These are phyloP conservation scores for Urocynchramus pylzowi DNA, from an alignment of 2,113 vertebrate genomes.

Conservation along the genomic window DNA sequence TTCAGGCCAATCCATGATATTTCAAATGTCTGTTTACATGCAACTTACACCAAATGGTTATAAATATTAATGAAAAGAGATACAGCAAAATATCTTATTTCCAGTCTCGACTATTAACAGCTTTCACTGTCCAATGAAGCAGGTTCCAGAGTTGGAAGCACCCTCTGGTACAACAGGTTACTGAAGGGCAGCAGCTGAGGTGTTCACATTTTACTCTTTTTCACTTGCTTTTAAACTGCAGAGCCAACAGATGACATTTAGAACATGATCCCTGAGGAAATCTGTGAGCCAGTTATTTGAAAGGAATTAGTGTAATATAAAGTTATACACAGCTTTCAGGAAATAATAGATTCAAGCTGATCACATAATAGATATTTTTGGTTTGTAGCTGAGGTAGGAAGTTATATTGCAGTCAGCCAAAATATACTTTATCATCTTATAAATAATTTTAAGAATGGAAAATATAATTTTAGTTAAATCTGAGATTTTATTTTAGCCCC, in stretches of 20 bases:
- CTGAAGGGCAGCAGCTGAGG: not conserved
- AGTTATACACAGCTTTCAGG: not conserved
- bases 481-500: not conserved
- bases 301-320: not conserved
- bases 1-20: not conserved
- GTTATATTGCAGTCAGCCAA: not conserved
- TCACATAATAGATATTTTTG: not conserved
- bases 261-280: not conserved
- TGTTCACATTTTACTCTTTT: not conserved
- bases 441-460: not conserved
- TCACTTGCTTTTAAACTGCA: not conserved
- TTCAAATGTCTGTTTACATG: not conserved
- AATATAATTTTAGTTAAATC: not conserved
- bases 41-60: conserved; percentile 7
- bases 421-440: not conserved
- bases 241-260: not conserved
- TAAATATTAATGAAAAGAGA: conserved; percentile 35
- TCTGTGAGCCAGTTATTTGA: not conserved
- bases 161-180: not conserved
- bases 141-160: not conserved
- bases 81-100: conserved; percentile 19
- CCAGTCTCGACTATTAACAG: not conserved
- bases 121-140: not conserved
- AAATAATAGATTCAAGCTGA: not conserved
- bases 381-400: not conserved